phyloP scores from a whole-genome alignment of 1,140 invertebrate genomes.

The Lethocerus indicus region DNA sequence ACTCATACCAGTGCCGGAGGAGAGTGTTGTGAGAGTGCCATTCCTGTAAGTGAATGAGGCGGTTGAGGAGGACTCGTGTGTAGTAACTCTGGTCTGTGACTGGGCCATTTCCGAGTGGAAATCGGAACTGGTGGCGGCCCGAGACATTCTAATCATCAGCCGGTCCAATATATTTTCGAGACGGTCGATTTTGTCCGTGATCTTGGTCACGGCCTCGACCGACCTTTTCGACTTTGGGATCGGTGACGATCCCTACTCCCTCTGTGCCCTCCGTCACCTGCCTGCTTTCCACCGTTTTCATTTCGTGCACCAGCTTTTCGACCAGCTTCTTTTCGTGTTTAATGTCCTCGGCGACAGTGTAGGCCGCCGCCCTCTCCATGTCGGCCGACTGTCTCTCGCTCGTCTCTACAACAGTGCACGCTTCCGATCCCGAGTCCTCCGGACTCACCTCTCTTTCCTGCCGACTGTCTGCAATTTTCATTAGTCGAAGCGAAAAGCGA shows the following conservation, averaged over 20 bases:
- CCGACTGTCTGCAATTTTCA: no score
- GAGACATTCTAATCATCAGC: slow-evolving; percentile 5
- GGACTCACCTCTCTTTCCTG: slow-evolving; percentile 8
- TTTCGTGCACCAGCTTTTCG: slow-evolving; percentile 6
- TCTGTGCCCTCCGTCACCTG: background rate
- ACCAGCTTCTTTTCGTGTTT: slow-evolving; percentile 5
- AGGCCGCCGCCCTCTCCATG: background rate
- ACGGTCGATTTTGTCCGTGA: slow-evolving; percentile 11
- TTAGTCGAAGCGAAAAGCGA: no score
- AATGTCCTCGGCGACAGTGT: background rate
- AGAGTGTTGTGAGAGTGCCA: no score
- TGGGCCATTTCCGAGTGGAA: no score
- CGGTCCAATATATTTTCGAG: slow-evolving; percentile 9
- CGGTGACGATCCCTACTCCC: background rate
- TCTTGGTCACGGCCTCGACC: slow-evolving; percentile 6
- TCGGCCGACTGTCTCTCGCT: background rate
- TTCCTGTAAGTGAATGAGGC: no score
- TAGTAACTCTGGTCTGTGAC: no score
- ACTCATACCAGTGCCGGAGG: no score
- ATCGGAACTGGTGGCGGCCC: no score
- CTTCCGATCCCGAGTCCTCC: slow-evolving; percentile 6
- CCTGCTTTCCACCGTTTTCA: slow-evolving; percentile 8
- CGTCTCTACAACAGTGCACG: slow-evolving; percentile 8
- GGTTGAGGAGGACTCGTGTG: no score
- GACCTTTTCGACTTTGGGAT: slow-evolving; percentile 6